Conservation (phyloP, 1,140 invertebrate species). For the Drosophila oshimai region DNA sequence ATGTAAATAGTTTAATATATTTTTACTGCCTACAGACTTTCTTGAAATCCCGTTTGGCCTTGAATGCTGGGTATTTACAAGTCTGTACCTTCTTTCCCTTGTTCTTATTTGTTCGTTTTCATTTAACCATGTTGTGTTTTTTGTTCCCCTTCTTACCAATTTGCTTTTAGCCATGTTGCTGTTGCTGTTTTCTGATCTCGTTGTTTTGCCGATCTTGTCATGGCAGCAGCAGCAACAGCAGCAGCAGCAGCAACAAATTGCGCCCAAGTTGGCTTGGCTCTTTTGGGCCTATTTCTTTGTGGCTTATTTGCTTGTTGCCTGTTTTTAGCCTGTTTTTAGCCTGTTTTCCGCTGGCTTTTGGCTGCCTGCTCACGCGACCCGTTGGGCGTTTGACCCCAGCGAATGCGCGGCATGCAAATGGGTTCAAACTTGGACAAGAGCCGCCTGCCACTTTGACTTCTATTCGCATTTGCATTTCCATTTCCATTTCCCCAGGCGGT, state of each 20-base stretch:
- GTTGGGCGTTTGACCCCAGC: slow-evolving; percentile 37
- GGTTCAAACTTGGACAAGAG: slow-evolving; percentile 39
- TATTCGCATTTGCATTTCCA: slow-evolving; percentile 6
- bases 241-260: slow-evolving; percentile 35
- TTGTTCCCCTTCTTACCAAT: slow-evolving; percentile 51
- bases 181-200: too few species aligned
- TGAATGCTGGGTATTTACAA: not conserved
- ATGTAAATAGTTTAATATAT: too few species aligned
- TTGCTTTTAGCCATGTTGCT: slow-evolving; percentile 40
- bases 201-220: slow-evolving; percentile 44
- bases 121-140: slow-evolving; percentile 1
- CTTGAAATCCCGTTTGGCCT: too few species aligned
- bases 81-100: not conserved
- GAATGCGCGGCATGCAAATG: slow-evolving; percentile 45
- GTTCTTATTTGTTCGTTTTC: slow-evolving; percentile 22
- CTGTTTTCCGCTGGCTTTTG: not conserved
- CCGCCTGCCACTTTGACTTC: not conserved
- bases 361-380: slow-evolving; percentile 27
- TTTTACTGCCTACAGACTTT: too few species aligned
- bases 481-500: slow-evolving; percentile 37
- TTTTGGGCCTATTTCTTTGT: not conserved
- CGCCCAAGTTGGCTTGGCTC: slow-evolving; percentile 6
- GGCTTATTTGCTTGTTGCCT: slow-evolving; percentile 15
- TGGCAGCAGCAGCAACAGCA: slow-evolving; percentile 1
- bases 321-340: slow-evolving; percentile 8